Evolutionary conservation across 2,888 invertebrate genomes (phyloP).

Genomic region (Lithophane leautieri): DNA sequence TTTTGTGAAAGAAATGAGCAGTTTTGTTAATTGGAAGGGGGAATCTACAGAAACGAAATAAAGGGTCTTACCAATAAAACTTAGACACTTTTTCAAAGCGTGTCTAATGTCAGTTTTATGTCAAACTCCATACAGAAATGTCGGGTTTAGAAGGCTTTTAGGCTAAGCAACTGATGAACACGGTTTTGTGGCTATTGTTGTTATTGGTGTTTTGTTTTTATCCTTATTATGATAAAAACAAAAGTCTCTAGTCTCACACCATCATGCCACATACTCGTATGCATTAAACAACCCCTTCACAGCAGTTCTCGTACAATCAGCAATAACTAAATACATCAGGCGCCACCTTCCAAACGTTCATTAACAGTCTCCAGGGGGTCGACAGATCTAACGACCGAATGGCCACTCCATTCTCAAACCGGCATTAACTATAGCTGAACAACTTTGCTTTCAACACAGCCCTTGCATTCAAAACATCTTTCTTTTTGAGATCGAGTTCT

Average conservation of each 20-base stretch:
- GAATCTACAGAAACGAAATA: neutral
- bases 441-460: neutral
- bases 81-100: too few species aligned
- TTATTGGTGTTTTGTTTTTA: too few species aligned
- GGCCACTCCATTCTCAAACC: conserved; percentile 8
- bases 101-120: too few species aligned
- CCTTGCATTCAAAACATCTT: neutral
- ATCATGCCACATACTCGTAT: too few species aligned
- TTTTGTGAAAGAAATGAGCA: neutral
- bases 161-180: too few species aligned
- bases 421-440: conserved; percentile 22
- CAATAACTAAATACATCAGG: conserved; percentile 17
- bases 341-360: conserved; percentile 28
- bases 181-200: too few species aligned
- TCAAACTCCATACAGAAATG: too few species aligned
- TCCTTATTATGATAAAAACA: too few species aligned
- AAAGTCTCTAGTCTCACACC: too few species aligned
- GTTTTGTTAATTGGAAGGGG: neutral
- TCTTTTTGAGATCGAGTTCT: neutral
- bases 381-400: conserved; percentile 20
- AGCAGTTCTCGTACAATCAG: conserved; percentile 14
- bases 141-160: too few species aligned
- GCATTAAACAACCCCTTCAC: conserved; percentile 3
- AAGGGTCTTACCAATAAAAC: too few species aligned
- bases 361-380: conserved; percentile 47